These are phyloP conservation scores for Subanguina moxae DNA, from an alignment of 1,140 invertebrate genomes.

Conservation along the genomic window DNA sequence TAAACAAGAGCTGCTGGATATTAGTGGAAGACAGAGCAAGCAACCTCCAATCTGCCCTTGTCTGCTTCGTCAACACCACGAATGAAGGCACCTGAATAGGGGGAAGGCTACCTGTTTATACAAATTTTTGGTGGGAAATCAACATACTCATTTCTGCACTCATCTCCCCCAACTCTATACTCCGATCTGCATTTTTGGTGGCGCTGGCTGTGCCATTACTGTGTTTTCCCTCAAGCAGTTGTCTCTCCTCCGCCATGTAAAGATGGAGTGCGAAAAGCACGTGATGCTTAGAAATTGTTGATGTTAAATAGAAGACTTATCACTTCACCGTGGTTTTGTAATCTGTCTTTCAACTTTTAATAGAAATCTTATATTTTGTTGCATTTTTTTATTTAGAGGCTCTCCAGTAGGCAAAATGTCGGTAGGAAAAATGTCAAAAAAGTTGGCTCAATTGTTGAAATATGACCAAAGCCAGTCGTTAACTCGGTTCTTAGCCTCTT, in stretches of 20 bases:
- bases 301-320: slow-evolving; percentile 6
- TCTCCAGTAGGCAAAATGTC: no score
- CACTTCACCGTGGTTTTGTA: no score
- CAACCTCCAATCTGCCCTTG: slow-evolving; percentile 49
- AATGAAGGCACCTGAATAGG: slow-evolving; percentile 38
- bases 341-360: no score
- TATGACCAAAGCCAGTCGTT: no score
- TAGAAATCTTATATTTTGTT: no score
- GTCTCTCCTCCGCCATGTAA: slow-evolving; percentile 36
- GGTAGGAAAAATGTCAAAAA: no score
- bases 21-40: not conserved
- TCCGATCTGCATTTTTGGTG: slow-evolving; percentile 21
- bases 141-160: slow-evolving; percentile 31
- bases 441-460: no score
- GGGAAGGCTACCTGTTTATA: no score
- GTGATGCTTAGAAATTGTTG: slow-evolving; percentile 37
- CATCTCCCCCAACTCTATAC: slow-evolving; percentile 28
- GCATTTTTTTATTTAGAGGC: no score
- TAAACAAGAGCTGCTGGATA: slow-evolving; percentile 8
- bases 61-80: slow-evolving; percentile 51
- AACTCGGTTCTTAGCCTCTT: no score
- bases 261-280: slow-evolving; percentile 50
- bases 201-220: slow-evolving; percentile 5
- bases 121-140: not conserved
- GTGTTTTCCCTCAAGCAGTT: slow-evolving; percentile 33